A percentile compares a stretch with the other conserved stretches of the same genome.
Evolutionary conservation across 2,113 vertebrate genomes (phyloP).

Genomic region (Mus pahari): DNA sequence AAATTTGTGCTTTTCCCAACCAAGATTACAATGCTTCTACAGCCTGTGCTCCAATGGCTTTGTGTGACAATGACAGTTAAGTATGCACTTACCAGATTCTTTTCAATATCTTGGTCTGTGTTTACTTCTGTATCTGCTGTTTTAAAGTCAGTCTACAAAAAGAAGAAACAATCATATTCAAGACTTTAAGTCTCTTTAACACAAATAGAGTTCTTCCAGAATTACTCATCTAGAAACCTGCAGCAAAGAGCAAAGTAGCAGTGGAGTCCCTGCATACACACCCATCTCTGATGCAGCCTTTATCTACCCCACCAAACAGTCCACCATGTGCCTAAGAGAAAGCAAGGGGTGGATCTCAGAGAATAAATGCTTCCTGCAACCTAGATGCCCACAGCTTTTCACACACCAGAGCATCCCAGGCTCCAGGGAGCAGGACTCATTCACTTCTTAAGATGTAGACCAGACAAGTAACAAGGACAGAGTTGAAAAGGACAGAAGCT

Average conservation of each 20-base stretch:
- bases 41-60: not conserved
- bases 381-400: conserved; percentile 43
- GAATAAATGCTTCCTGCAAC: not conserved
- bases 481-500: conserved; percentile 34
- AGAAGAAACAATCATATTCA: conserved; percentile 35
- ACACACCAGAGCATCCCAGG: conserved; percentile 28
- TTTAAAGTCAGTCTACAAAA: conserved; percentile 88
- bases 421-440: conserved; percentile 57
- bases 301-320: not conserved
- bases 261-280: not conserved
- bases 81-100: conserved; percentile 85
- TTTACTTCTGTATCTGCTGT: conserved; percentile 80
- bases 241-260: conserved; percentile 5
- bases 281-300: not conserved
- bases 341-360: conserved; percentile 41
- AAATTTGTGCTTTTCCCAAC: conserved; percentile 20
- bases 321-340: conserved; percentile 5
- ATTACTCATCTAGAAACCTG: conserved; percentile 38
- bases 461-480: conserved; percentile 65
- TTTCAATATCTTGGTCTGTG: conserved; percentile 90
- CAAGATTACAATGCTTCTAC: not conserved
- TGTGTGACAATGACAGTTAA: not conserved
- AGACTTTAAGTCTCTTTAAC: conserved; percentile 32
- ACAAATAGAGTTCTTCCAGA: conserved; percentile 39
- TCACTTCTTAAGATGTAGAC: conserved; percentile 50